Evolutionary conservation across 2,797 vertebrate species (phyloP), one percentile per base, ranked within the genome.

Genomic region (Falco biarmicus): DNA sequence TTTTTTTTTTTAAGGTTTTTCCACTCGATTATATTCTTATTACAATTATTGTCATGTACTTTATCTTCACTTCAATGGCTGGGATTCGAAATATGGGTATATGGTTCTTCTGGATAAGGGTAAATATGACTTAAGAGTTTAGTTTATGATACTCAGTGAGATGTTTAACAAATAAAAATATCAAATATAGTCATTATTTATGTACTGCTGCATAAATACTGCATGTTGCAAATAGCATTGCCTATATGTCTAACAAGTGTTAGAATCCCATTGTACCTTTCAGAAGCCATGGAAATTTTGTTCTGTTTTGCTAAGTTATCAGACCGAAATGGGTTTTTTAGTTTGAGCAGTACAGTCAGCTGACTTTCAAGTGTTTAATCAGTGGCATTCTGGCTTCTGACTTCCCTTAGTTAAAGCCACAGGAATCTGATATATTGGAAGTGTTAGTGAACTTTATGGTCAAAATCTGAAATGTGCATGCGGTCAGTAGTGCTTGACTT

Each of bases 61-160:
- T 99, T 87, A 99, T 99, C 63, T 98, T 99, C 97, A 99, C 99
- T 51, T 99, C 99, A 78, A 99, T 99, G 99, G 99, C 99, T 21
- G 99, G 99, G 59, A 99, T 99, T 96, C 98, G 99, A 96, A 99
- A 99, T 97, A 99, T 99, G 98, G 99, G 99, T 79, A 99, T 99
- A 98, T 99, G 99, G 99, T 99, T 99, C 98, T 99, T 99, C 98
- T 99, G 99, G 99, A 99, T 99, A 96, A 98, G 99, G 98, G 99
- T 99, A 98, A 98, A 76, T 97, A 94, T 66, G 29, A 65, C 9
- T 51, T 34, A 37, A 41, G 26, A 45, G 12, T n/a, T 84, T 15
- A 21, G 11, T 43, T 84, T 32, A 15, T 60, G 31, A 37, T 86
- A 37, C 1, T 68, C n/a, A 51, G 17, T 45, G 56, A 66, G 29